A percentile compares a stretch with the other conserved stretches of the same genome.
These are phyloP conservation scores for Neodiprion fabricii DNA, from an alignment of 1,140 invertebrate genomes.

Conservation along the genomic window DNA sequence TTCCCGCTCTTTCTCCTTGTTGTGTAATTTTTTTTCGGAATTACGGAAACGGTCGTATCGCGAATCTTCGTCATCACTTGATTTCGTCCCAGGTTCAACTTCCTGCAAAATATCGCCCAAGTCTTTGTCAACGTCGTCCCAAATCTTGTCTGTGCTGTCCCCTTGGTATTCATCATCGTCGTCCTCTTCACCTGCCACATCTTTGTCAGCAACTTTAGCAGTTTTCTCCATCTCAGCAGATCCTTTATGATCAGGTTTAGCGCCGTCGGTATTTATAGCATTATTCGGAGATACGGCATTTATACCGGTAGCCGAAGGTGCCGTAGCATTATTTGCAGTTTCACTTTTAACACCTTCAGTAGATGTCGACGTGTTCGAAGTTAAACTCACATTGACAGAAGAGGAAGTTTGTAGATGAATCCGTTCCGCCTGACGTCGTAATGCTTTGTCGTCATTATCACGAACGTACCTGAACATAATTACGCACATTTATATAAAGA, in stretches of 20 bases:
- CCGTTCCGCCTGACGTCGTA: constrained; percentile 71
- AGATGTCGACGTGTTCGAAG: constrained; percentile 33
- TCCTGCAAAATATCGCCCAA: constrained; percentile 72
- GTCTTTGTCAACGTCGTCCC: constrained; percentile 79
- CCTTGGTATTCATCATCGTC: constrained; percentile 64
- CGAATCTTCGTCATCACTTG: constrained; percentile 73
- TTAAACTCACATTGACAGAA: constrained; percentile 26
- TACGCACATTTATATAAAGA: not conserved
- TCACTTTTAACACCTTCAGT: constrained; percentile 35
- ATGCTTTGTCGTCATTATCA: constrained; percentile 74
- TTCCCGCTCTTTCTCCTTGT: constrained; percentile 48
- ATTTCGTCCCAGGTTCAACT: constrained; percentile 68
- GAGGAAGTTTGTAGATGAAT: constrained; percentile 64
- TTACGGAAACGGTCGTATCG: constrained; percentile 66
- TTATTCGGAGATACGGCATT: constrained; percentile 20
- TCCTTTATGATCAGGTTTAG: constrained; percentile 31
- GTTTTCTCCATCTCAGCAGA: constrained; percentile 24
- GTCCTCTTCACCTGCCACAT: constrained; percentile 53
- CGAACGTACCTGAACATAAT: constrained; percentile 65
- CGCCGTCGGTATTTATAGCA: constrained; percentile 27
- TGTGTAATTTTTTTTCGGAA: constrained; percentile 56
- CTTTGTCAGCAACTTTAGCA: constrained; percentile 33
- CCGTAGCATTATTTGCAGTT: constrained; percentile 24
- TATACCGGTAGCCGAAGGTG: constrained; percentile 22
- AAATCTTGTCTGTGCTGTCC: constrained; percentile 69